Evolutionary conservation across 2,113 vertebrate species (phyloP), one percentile per base, ranked within the genome.

Genomic region (Prolemur simus): DNA sequence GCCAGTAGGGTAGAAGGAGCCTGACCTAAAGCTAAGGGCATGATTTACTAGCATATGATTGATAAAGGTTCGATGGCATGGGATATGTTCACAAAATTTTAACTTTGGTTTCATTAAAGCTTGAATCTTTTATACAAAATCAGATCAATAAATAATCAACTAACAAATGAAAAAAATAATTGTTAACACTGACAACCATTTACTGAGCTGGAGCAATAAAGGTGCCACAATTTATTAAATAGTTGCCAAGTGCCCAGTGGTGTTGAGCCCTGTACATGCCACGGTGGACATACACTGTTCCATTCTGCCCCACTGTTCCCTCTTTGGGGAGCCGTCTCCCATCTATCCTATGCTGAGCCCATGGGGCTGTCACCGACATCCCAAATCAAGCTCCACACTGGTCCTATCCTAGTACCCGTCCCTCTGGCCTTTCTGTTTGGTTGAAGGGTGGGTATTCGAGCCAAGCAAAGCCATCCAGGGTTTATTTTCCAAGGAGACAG

Each of bases 251-350:
- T 20, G 18, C 21, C 54, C 42, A 10, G 60, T 1, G 27, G 13
- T 20, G 2, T 6, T 25, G 52, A 52, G 49, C 12, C 6, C 2
- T 13, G 14, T 3, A 6, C 49, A 20, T 14, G 0, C 27, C 6
- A 15, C 1, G 27, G 64, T 3, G 25, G 29, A n/a, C 2, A 15
- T 1, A 7, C 0, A 1, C 9, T 12, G 3, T 5, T 27, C 12
- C 13, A 2, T 32, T 18, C 73, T 37, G 64, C 13, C 13, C 89
- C 45, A 25, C 17, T 3, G 21, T 3, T 17, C 49, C 84, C 39
- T 60, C 69, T 77, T 9, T 17, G 34, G 60, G 69, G 64, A 76
- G 3, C 49, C 81, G 47, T 7, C 17, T 32, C 21, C 81, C 69
- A 73, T 78, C 42, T 23, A 27, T 12, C 32, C 45, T 29, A 42